phyloP scores from a whole-genome alignment of 2,113 vertebrate genomes.

The Podarcis raffonei region DNA sequence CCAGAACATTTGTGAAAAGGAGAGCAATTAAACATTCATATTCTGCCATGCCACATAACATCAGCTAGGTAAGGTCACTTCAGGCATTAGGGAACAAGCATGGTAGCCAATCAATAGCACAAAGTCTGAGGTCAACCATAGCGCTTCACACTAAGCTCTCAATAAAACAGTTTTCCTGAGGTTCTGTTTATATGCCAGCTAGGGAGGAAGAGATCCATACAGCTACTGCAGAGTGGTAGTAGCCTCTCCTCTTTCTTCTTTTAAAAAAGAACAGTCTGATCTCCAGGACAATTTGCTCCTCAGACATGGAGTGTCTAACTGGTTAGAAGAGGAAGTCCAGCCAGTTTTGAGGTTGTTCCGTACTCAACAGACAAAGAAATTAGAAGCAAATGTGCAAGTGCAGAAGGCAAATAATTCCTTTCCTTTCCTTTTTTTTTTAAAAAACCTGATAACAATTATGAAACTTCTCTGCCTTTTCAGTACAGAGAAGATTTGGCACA shows the following conservation, averaged over 20 bases:
- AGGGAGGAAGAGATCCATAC: accelerated
- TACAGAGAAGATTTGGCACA: neutral
- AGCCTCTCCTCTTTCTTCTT: neutral
- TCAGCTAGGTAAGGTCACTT: constrained; percentile 68
- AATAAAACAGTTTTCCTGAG: neutral
- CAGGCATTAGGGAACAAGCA: constrained; percentile 50
- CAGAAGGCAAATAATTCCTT: neutral
- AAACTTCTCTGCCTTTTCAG: neutral
- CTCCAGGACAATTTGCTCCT: neutral
- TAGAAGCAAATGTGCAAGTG: neutral
- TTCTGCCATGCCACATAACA: constrained; percentile 39
- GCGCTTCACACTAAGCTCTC: neutral
- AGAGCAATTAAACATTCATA: constrained; percentile 57
- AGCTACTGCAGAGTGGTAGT: neutral
- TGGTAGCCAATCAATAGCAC: neutral
- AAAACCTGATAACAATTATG: neutral
- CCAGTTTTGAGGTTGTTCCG: neutral
- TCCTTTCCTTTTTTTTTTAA: too few species aligned
- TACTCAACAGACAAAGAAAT: neutral
- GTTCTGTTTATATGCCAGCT: neutral
- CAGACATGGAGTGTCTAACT: accelerated
- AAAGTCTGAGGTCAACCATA: constrained; percentile 19
- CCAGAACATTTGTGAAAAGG: constrained; percentile 40
- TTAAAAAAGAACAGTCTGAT: neutral
- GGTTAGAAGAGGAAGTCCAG: neutral